Base-by-base conservation (phyloP, 2,888 invertebrate genomes). In the Priocnemis perturbator region DNA sequence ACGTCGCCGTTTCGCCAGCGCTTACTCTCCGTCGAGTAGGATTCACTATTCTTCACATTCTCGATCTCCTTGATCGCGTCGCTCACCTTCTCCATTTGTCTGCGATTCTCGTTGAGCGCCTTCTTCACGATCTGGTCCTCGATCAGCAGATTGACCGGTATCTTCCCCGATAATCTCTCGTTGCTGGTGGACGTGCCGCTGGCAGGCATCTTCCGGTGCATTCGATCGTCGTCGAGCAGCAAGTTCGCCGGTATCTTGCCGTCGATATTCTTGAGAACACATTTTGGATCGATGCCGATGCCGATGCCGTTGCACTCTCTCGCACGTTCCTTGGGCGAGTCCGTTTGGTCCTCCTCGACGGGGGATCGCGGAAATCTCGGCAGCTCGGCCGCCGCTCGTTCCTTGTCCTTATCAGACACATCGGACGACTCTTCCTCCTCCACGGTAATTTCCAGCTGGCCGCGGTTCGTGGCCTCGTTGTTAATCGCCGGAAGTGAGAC, bases 401-500 rank as follows among this genome's bases (percentile, higher is more conserved):
- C 74, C 47, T 76, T 79, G 0, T 83, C 85, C 57, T 81, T 82
- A 23, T 83, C 84, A 2, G 79, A 81, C 5, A 79, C 9, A 45
- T 85, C 83, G 3, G 82, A 83, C 1, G 80, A 64, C 26, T 84
- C 85, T 14, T 85, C 85, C 66, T 85, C 85, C 56, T 83, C 84
- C 5, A 84, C 83, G 15, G 83, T 85, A 47, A 82, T 81, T 56
- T 82, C 83, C 17, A 82, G 62, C 21, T 93, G 92, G 48, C 92
- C 92, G 14, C 92, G 91, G 59, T 88, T 88, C 57, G 83, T 87
- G 52, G 85, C 78, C 55, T 92, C 91, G 64, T 93, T 91, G 61
- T 91, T 91, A 58, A 94, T 90, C 76, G 91, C 92, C 21, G 94
- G 94, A 74, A 94, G 89, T 2, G 94, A 94, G 61, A 94, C 92